Evolutionary conservation across 2,888 invertebrate genomes (phyloP), one percentile per base, ranked within the genome.

Genomic region (Melanophora roralis): DNA sequence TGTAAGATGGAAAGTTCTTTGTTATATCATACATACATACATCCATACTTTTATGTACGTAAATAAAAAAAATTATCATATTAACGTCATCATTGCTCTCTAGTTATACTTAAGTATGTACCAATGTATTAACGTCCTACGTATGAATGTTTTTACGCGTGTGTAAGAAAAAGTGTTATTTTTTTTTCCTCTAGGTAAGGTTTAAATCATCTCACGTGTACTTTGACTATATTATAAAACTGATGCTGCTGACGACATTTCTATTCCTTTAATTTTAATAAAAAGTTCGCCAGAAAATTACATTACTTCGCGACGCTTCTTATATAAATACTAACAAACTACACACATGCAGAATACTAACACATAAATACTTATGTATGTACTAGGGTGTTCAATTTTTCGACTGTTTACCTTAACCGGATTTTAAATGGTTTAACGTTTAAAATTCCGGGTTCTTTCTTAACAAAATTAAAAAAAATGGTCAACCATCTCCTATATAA

Each of bases 241-340:
- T 62, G 27, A 27, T 27, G 64, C 49, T 51, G 49, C 62, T 72
- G 55, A 32, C 65, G 49, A 65, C 36, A 47, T 65, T 65, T 73
- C 47, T 73, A 73, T 64, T 73, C 57, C 55, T 47, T 73, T 73
- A 73, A 73, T 73, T 73, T 73, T 57, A 73, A 73, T 73, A 65
- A 73, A 73, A 65, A 57, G n/a, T 65, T 65, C 40, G 12, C 38
- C 47, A 65, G 47, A 73, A 73, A 72, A 64, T 71, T 60, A 71
- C 60, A 51, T 60, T 60, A 51, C 32, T 40, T 49, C 19, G n/a
- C n/a, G 2, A 47, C 40, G n/a, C n/a, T 11, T 49, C 38, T 16
- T 27, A 27, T 51, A 60, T 11, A 51, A 14, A 19, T 51, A 40
- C 32, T 16, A 9, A 45, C 6, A n/a, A n/a, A n/a, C n/a, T n/a